Evolutionary conservation across 2,797 vertebrate species (phyloP).

Genomic region (Delichon dasypus): DNA sequence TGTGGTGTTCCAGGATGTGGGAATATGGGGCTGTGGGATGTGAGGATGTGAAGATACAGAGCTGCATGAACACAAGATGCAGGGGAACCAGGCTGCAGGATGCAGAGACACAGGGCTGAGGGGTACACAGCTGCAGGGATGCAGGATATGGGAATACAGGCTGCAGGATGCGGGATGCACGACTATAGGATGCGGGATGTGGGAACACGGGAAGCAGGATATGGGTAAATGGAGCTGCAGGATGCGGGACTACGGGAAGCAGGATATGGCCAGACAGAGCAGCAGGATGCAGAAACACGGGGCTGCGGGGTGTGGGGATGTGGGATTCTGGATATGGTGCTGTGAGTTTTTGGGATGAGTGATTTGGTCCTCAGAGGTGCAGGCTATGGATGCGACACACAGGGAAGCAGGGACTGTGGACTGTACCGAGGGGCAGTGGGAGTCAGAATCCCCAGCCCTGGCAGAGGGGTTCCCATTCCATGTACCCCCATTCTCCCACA

Average conservation of each 20-base stretch:
- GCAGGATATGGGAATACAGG: conserved; percentile 31
- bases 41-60: neutral
- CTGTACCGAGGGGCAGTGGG: neutral
- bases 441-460: neutral
- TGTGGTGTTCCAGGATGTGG: neutral
- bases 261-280: conserved; percentile 39
- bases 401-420: neutral
- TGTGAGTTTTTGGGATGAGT: neutral
- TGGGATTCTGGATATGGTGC: neutral
- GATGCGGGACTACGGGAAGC: conserved; percentile 47
- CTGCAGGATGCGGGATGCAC: conserved; percentile 34
- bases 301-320: neutral
- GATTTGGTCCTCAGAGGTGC: neutral
- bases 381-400: neutral
- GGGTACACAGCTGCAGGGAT: neutral
- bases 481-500: neutral
- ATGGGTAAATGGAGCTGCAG: conserved; percentile 7
- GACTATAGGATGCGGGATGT: conserved; percentile 20
- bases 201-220: conserved; percentile 48
- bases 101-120: neutral
- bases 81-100: neutral
- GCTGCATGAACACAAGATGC: neutral
- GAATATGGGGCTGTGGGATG: neutral
- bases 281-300: neutral
- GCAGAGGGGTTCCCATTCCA: neutral